These are phyloP conservation scores for Passer montanus DNA, from an alignment of 2,113 vertebrate genomes.

Conservation along the genomic window DNA sequence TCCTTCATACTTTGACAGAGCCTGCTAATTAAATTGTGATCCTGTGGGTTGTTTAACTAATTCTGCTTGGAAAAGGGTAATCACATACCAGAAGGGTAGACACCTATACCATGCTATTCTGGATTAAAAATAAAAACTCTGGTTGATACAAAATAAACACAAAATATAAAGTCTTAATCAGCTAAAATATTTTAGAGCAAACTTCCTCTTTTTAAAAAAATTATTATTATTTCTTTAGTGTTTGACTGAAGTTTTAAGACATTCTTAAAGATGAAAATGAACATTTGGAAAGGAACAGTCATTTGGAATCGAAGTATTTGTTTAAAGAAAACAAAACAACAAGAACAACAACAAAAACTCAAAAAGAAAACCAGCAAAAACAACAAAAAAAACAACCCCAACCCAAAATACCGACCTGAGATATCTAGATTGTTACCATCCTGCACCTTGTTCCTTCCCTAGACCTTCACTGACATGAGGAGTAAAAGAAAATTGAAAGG, in stretches of 20 bases:
- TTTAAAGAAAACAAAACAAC: not conserved
- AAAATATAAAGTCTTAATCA: not conserved
- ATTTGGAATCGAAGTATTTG: not conserved
- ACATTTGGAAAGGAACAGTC: not conserved
- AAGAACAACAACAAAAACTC: not conserved
- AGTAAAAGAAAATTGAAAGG: not conserved
- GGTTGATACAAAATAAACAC: not conserved
- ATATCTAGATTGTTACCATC: not conserved
- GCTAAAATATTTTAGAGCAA: not conserved
- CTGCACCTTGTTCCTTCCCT: not conserved
- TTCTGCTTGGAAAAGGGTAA: not conserved
- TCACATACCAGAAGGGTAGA: not conserved
- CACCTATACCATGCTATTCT: not conserved
- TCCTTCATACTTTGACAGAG: not conserved
- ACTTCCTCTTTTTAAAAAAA: fast-evolving
- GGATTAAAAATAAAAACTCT: not conserved
- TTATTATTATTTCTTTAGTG: not conserved
- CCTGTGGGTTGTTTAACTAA: not conserved
- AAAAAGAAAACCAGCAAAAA: not conserved
- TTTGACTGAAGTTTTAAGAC: not conserved
- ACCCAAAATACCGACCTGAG: not conserved
- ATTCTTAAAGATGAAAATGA: not conserved
- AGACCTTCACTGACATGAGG: not conserved
- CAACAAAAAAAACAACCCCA: not conserved
- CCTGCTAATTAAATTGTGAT: not conserved